A percentile compares a stretch with the other conserved stretches of the same genome.
Conservation (phyloP, 2,888 invertebrate genomes). For the Leptopilina syphax region DNA sequence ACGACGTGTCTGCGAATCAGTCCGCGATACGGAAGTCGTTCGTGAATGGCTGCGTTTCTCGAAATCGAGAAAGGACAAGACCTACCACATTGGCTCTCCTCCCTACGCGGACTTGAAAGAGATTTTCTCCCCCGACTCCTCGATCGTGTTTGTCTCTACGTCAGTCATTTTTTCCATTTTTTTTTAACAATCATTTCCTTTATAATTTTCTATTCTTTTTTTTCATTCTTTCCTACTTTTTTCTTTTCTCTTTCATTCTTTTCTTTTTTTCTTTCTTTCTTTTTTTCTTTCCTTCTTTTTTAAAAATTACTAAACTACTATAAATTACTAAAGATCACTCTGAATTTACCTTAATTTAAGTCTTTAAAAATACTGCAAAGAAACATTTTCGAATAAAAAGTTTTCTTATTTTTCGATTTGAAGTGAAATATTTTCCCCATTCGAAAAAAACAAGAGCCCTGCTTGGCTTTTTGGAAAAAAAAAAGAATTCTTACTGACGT, state of each 20-base stretch:
- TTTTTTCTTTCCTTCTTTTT: background rate
- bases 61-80: conserved; percentile 55
- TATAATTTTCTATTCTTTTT: too few relatives aligned
- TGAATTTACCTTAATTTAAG: too few relatives aligned
- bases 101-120: conserved; percentile 28
- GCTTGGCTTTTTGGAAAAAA: background rate
- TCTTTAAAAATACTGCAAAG: too few relatives aligned
- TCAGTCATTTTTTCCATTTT: background rate
- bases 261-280: background rate
- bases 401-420: background rate
- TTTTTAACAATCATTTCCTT: background rate
- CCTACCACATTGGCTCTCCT: conserved; percentile 53
- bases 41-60: conserved; percentile 1
- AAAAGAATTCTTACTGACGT: conserved; percentile 20
- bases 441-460: background rate
- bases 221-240: too few relatives aligned
- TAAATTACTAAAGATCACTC: too few relatives aligned
- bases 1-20: conserved; percentile 18
- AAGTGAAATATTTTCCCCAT: background rate
- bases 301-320: background rate
- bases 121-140: background rate
- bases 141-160: conserved; percentile 25
- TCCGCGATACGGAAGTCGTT: conserved; percentile 29
- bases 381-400: too few relatives aligned
- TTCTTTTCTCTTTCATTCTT: too few relatives aligned